phyloP scores from a whole-genome alignment of 2,797 vertebrate species.

The Remorina albescens region DNA sequence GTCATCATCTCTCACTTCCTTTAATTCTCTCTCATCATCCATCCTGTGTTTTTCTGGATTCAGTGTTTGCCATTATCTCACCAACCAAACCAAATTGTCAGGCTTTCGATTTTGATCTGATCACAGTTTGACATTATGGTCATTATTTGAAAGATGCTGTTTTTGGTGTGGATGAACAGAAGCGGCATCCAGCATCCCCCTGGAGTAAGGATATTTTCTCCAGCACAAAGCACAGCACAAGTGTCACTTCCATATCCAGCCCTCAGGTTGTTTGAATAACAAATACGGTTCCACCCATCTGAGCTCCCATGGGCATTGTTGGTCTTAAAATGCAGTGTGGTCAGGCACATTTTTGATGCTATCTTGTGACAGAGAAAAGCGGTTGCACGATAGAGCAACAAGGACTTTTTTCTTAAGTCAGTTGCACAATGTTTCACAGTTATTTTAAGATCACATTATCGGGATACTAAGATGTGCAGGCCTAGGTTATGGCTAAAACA shows the following conservation, averaged over 20 bases:
- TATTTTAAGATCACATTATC: not conserved
- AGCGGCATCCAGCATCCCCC: too few species aligned
- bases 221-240: too few species aligned
- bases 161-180: not conserved
- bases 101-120: not conserved
- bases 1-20: not conserved
- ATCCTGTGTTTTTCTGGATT: constrained; percentile 8
- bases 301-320: not conserved
- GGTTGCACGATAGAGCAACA: too few species aligned
- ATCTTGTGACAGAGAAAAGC: not conserved
- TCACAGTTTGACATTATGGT: not conserved
- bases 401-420: not conserved
- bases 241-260: too few species aligned
- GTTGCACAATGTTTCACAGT: not conserved
- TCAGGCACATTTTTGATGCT: too few species aligned
- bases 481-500: not conserved
- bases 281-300: too few species aligned
- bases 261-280: too few species aligned
- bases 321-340: too few species aligned
- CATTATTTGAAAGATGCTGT: not conserved
- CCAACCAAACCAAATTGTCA: not conserved
- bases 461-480: too few species aligned
- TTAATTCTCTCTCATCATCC: constrained; percentile 7
- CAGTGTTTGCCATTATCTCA: not conserved
- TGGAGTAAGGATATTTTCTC: too few species aligned